phyloP scores from a whole-genome alignment of 2,797 vertebrate species.

The Microctenopoma lineatum region DNA sequence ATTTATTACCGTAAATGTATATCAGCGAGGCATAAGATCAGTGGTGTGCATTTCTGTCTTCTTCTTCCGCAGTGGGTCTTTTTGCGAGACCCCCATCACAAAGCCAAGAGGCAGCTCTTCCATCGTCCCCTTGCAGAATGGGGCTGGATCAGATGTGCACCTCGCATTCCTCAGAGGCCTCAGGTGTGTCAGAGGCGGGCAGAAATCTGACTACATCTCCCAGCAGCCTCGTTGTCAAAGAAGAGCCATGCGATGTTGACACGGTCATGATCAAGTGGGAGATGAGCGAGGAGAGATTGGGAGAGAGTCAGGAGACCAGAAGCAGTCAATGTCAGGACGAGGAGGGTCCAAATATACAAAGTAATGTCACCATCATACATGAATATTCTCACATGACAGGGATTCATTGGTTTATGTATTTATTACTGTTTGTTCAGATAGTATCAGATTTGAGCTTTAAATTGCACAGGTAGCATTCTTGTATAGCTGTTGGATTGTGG shows the following conservation, averaged over 20 bases:
- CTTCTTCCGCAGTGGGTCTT: slow-evolving; percentile 54
- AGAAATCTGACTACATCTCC: slow-evolving; percentile 36
- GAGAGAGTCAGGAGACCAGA: slow-evolving; percentile 28
- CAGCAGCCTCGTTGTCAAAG: slow-evolving; percentile 64
- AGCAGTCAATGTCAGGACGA: slow-evolving; percentile 10
- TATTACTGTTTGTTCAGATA: too few relatives aligned
- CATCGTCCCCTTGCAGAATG: slow-evolving; percentile 43
- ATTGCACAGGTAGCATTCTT: too few relatives aligned
- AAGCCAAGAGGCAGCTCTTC: slow-evolving; percentile 49
- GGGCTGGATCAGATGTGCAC: slow-evolving; percentile 46
- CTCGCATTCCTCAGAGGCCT: slow-evolving; percentile 46
- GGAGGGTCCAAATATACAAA: neutral
- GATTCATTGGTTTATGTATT: neutral
- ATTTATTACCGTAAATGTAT: too few relatives aligned
- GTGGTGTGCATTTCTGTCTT: neutral
- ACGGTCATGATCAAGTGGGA: slow-evolving; percentile 72
- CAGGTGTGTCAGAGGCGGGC: slow-evolving; percentile 10
- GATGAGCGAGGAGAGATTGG: slow-evolving; percentile 59
- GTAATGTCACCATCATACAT: slow-evolving; percentile 18
- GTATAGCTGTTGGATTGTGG: neutral
- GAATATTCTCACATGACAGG: neutral
- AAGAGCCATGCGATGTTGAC: slow-evolving; percentile 71
- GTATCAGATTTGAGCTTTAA: too few relatives aligned
- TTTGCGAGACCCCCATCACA: slow-evolving; percentile 56
- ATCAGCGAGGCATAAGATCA: too few relatives aligned